Percentiles rank a stretch among this genome's conserved stretches.
Conservation (phyloP, 2,888 invertebrate genomes). For the Andrena bicolor region DNA sequence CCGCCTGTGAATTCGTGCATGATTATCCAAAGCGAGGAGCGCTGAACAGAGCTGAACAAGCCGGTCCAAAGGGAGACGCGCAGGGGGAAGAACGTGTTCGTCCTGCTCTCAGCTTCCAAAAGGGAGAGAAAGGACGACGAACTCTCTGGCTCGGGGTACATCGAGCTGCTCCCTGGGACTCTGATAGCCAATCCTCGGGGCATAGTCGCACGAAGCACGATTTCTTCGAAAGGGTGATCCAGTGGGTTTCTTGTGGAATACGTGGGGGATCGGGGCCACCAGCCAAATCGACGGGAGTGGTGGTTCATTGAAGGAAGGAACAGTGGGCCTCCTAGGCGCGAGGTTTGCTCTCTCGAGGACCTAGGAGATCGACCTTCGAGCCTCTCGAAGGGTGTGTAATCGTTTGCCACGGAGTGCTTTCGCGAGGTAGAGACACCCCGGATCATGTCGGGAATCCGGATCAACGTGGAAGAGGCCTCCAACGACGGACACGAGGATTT, state of each 20-base stretch:
- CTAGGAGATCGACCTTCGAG: conserved; percentile 37
- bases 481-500: conserved; percentile 71
- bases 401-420: conserved; percentile 38
- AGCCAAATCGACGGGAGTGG: conserved; percentile 60
- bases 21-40: conserved; percentile 62
- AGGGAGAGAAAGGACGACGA: conserved; percentile 54
- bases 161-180: conserved; percentile 36
- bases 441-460: conserved; percentile 72
- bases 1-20: conserved; percentile 77
- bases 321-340: conserved; percentile 39
- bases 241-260: conserved; percentile 71
- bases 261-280: conserved; percentile 43
- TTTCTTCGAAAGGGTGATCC: conserved; percentile 45
- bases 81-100: conserved; percentile 19
- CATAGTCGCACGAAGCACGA: conserved; percentile 64
- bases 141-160: conserved; percentile 20
- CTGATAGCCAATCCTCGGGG: conserved; percentile 8
- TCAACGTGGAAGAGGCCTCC: conserved; percentile 77
- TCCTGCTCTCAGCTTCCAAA: conserved; percentile 48
- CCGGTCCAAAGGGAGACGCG: conserved; percentile 28
- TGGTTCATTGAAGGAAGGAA: conserved; percentile 24
- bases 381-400: conserved; percentile 23
- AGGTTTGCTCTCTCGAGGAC: conserved; percentile 42
- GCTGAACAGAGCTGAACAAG: neutral
- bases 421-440: conserved; percentile 47